Evolutionary conservation across 2,888 invertebrate genomes (phyloP).

Genomic region (Drosophila neonasuta): DNA sequence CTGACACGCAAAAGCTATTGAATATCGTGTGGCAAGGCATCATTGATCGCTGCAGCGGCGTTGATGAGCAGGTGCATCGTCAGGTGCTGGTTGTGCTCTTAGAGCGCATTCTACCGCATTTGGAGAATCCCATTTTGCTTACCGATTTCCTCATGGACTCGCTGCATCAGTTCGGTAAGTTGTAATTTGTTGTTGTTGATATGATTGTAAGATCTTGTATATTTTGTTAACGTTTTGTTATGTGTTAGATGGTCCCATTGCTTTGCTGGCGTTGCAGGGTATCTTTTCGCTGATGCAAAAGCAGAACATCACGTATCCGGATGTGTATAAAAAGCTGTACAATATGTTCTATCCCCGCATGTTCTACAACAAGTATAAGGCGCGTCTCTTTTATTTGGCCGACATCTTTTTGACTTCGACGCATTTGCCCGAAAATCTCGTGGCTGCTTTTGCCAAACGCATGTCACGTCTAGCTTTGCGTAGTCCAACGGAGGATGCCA

Average conservation of each 20-base stretch:
- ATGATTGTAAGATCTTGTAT: too few species aligned
- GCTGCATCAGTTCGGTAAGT: constrained; percentile 87
- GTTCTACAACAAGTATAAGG: constrained; percentile 94
- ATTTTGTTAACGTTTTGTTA: too few species aligned
- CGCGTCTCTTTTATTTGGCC: constrained; percentile 92
- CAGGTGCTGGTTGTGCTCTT: constrained; percentile 91
- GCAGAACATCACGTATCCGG: constrained; percentile 97
- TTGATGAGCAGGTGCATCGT: constrained; percentile 87
- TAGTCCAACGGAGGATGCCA: constrained; percentile 91
- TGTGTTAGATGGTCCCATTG: constrained; percentile 89
- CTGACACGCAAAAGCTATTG: constrained; percentile 84
- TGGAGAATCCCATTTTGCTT: constrained; percentile 90
- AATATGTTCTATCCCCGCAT: constrained; percentile 95
- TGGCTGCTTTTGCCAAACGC: constrained; percentile 96
- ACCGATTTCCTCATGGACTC: constrained; percentile 97
- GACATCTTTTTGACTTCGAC: constrained; percentile 96
- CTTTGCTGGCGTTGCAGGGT: constrained; percentile 95
- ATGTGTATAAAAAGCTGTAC: constrained; percentile 97
- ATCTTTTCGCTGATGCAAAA: constrained; percentile 94
- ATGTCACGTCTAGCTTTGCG: constrained; percentile 91
- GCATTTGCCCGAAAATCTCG: constrained; percentile 94
- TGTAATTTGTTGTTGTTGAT: too few species aligned
- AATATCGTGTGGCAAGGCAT: constrained; percentile 89
- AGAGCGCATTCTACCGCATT: constrained; percentile 90
- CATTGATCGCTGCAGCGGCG: constrained; percentile 83